Conservation (phyloP, 2,797 vertebrate species). For the Phrynocephalus guinanensis region DNA sequence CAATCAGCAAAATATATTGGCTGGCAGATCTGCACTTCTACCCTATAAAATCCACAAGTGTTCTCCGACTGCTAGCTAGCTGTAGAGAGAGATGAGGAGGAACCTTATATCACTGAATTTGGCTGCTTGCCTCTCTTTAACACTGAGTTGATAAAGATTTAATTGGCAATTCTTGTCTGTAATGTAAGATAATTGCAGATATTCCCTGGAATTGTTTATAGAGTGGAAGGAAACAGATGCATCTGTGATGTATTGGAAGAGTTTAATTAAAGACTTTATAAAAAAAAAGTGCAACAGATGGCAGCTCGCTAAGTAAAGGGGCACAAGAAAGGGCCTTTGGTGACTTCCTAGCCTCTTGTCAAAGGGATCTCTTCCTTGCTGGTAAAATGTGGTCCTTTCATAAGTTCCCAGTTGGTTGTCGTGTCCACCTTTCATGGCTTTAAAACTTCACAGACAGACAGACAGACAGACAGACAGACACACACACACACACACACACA, state of each 20-base stretch:
- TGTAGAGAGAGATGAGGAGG: not conserved
- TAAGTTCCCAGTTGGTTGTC: not conserved
- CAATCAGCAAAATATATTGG: not conserved
- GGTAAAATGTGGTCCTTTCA: not conserved
- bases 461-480: no score
- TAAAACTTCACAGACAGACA: not conserved
- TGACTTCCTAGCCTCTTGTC: not conserved
- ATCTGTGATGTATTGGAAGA: constrained; percentile 60
- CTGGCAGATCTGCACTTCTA: not conserved
- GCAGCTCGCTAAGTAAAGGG: constrained; percentile 34
- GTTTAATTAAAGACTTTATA: constrained; percentile 64
- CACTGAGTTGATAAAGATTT: constrained; percentile 68
- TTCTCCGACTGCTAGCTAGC: constrained; percentile 20
- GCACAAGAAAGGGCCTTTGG: not conserved
- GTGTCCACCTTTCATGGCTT: not conserved
- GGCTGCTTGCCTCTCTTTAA: constrained; percentile 65
- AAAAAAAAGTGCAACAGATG: constrained; percentile 62
- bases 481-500: no score
- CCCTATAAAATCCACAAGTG: constrained; percentile 27
- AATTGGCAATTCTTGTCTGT: constrained; percentile 73
- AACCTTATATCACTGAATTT: constrained; percentile 39
- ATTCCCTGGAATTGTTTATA: constrained; percentile 66
- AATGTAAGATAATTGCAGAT: constrained; percentile 71
- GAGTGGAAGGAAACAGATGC: constrained; percentile 57
- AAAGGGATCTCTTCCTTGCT: constrained; percentile 23